Evolutionary conservation across 2,888 invertebrate genomes (phyloP).

Genomic region (Creontiades dilutus): DNA sequence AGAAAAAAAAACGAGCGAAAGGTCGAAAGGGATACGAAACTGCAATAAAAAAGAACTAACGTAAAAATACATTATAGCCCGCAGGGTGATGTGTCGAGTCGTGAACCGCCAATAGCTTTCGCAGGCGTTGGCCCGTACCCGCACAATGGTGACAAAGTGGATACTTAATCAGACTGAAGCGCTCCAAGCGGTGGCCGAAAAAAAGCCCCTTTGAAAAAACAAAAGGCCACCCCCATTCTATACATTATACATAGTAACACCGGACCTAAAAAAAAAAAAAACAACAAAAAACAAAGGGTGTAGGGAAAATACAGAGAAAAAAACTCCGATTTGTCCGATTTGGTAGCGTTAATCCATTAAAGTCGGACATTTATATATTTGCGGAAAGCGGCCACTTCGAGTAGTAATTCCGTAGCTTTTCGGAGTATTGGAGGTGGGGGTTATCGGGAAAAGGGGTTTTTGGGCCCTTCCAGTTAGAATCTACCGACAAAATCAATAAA

Average conservation of each 20-base stretch:
- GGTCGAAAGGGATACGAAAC: background rate
- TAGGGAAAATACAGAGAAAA: background rate
- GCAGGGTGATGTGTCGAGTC: constrained; percentile 11
- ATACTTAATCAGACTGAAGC: constrained; percentile 35
- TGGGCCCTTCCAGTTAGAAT: constrained; percentile 11
- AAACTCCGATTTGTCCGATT: background rate
- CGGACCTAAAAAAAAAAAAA: background rate
- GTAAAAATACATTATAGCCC: constrained; percentile 16
- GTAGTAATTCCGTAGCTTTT: constrained; percentile 4
- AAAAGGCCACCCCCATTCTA: constrained; percentile 22
- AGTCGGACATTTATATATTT: constrained; percentile 39
- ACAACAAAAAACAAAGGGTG: background rate
- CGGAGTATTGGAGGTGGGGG: background rate
- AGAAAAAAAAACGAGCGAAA: too few relatives aligned
- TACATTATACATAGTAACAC: constrained; percentile 42
- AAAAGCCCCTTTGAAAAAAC: background rate
- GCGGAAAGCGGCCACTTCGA: constrained; percentile 18
- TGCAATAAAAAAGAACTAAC: constrained; percentile 6
- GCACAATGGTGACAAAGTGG: constrained; percentile 39
- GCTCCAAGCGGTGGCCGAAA: background rate
- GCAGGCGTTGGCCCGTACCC: constrained; percentile 28
- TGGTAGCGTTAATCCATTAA: constrained; percentile 31
- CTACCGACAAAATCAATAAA: constrained; percentile 12
- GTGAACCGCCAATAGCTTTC: constrained; percentile 38
- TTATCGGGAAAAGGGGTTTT: background rate